phyloP scores from a whole-genome alignment of 1,140 invertebrate genomes.

The Maconellicoccus hirsutus region DNA sequence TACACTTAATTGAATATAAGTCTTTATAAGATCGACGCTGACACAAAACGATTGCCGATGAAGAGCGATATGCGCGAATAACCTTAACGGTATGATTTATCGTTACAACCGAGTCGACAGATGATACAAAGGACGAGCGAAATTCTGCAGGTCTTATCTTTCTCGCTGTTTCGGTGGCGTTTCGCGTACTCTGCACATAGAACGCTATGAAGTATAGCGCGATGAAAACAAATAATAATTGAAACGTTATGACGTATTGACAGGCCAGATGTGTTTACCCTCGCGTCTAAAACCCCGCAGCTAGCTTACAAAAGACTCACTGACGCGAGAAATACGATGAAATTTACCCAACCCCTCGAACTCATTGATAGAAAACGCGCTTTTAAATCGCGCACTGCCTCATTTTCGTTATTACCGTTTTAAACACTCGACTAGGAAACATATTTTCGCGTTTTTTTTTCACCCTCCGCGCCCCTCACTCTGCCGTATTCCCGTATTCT shows the following conservation, averaged over 20 bases:
- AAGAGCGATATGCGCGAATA: conserved; percentile 7
- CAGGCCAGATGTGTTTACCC: conserved; percentile 21
- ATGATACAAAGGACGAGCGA: conserved; percentile 4
- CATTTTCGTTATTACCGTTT: conserved; percentile 19
- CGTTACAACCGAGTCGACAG: conserved; percentile 18
- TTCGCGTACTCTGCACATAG: too few species aligned
- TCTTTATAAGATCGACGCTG: not conserved
- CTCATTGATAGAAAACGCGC: conserved; percentile 11
- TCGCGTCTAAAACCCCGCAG: conserved; percentile 13
- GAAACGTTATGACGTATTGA: conserved; percentile 22
- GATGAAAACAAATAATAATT: conserved; percentile 22
- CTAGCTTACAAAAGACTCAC: not conserved
- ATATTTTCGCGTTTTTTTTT: conserved; percentile 12
- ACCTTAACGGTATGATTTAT: conserved; percentile 20
- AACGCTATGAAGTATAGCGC: not conserved
- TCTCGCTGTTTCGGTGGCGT: not conserved
- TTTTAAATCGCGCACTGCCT: conserved; percentile 10
- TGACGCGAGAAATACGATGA: conserved; percentile 21
- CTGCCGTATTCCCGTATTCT: too few species aligned
- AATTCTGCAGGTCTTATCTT: conserved; percentile 13
- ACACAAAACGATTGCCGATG: not conserved
- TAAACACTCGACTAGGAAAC: conserved; percentile 18
- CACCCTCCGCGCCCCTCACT: not conserved
- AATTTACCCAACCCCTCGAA: conserved; percentile 11
- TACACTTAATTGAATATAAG: conserved; percentile 3